Base-by-base conservation (phyloP, 2,113 vertebrate species). In the Chaetodon trifascialis region DNA sequence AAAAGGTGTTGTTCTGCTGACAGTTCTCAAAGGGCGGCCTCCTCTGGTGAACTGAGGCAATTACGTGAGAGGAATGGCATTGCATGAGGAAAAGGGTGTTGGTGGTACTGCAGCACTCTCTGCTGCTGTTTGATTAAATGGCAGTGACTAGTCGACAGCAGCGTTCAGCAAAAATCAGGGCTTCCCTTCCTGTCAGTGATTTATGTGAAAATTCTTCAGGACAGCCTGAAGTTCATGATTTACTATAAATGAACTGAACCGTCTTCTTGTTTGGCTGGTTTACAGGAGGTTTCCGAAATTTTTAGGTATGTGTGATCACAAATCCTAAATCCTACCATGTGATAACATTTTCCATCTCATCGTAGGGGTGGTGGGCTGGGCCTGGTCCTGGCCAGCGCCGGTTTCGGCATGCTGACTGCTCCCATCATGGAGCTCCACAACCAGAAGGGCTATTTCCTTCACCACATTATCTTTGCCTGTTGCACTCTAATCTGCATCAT, bases 371-470 rank as follows among this genome's bases (percentile, higher is more conserved):
- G 98, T 0, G 98, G 98, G 36, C 92, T 99, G 73, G 98, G 98
- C 21, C 94, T 99, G 76, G 98, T 98, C 17, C 95, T 99, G 79
- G 98, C 97, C 87, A 99, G 98, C 0, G 98, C 98, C 0, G 98
- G 98, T 59, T 99, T 99, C 0, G 98, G 98, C 66, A 98, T 97
- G 96, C 93, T 99, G 85, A 99, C 98, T 0, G 97, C 97, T 0
- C 98, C 98, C 88, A 99, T 99, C 93, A 99, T 99, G 94, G 98
- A 99, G 82, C 97, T 99, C 11, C 98, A 99, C 94, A 99, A 99
- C 93, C 98, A 99, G 95, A 98, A 99, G 93, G 98, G 98, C 69
- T 99, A 99, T 90, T 99, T 99, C 94, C 96, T 99, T 74, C 98
- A 99, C 86, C 98, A 99, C n/a, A 95, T 99, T 77, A 99, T 99